These are phyloP conservation scores for Scaptomyza tumidula DNA, from an alignment of 2,888 invertebrate species.

Conservation along the genomic window DNA sequence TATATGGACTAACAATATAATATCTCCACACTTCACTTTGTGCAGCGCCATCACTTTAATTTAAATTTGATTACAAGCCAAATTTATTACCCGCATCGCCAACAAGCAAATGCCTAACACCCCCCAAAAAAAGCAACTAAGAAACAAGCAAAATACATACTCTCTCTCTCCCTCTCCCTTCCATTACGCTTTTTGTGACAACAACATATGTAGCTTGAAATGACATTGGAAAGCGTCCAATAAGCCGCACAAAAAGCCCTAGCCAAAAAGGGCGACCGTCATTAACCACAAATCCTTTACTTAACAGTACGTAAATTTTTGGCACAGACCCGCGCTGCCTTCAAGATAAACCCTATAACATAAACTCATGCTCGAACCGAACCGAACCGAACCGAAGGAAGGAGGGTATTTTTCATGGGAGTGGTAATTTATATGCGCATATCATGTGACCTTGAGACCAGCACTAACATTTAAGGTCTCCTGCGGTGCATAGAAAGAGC, in stretches of 20 bases:
- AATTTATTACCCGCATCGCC: conserved; percentile 73
- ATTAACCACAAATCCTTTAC: conserved; percentile 80
- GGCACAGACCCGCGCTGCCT: conserved; percentile 48
- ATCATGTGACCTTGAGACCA: conserved; percentile 74
- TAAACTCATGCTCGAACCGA: not conserved
- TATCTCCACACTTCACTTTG: conserved; percentile 7
- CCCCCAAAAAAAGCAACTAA: conserved; percentile 3
- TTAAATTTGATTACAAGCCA: conserved; percentile 76
- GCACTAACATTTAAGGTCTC: conserved; percentile 56
- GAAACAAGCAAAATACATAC: conserved; percentile 2
- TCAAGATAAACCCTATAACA: conserved; percentile 61
- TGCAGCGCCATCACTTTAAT: conserved; percentile 62
- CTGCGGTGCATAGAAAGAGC: not conserved
- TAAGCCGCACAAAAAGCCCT: conserved; percentile 14
- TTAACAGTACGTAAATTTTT: conserved; percentile 80
- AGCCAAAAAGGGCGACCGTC: conserved; percentile 60
- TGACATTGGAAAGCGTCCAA: conserved; percentile 52
- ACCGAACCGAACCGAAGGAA: too few species aligned
- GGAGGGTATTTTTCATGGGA: conserved; percentile 23
- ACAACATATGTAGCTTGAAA: conserved; percentile 63
- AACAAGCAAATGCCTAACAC: conserved; percentile 28
- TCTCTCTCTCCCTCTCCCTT: not conserved
- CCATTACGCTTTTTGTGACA: not conserved
- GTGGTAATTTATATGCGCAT: conserved; percentile 67
- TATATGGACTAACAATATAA: not conserved